Base-by-base conservation (phyloP, 1,140 invertebrate species). In the Idris sp. region DNA sequence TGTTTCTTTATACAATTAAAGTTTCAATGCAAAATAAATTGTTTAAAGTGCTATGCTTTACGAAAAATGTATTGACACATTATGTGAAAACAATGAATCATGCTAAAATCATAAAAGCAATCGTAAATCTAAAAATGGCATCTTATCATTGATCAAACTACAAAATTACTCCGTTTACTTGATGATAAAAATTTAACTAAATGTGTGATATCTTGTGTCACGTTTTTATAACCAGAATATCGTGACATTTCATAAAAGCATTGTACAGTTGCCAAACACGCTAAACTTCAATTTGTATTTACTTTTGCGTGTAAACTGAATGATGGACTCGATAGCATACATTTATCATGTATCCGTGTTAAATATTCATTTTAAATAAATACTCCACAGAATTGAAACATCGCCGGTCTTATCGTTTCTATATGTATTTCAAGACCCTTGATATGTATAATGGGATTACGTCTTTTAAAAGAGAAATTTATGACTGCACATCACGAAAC, bases 381-480 rank as follows among this genome's bases (percentile, higher is more conserved):
- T 18, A 11, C n/a, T 26, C 26, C 0, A 11, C 13, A 26, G 6
- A 36, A 58, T 58, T 35, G 40, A 58, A 44, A 35, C 40, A 26
- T 58, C 51, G 38, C 15, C 15, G 33, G 43, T 43, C 38, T 56
- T 56, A 56, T 56, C 51, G 38, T 14, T 43, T 11, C 15, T 43
- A 28, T 43, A 41, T 25, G 36, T 41, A 35, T 44, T 44, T 44
- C 40, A 46, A 36, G 25, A 2, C 13, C 18, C 30, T 58, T 25
- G 54, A 36, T 56, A 44, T 25, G 9, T 58, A 8, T 58, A 46
- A 58, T 46, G 13, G 54, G 54, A 58, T 46, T 58, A 58, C 13
- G 30, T 43, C 30, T 35, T 22, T 14, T 43, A 16, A 56, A 40
- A 10, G 8, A 30, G n/a, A 48, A 31, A 18, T 48, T 31, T 54